Evolutionary conservation across 64 coral and sea anemone genomes (phyloP), one percentile per base, ranked within the genome.

Genomic region (Orbicella faveolata): DNA sequence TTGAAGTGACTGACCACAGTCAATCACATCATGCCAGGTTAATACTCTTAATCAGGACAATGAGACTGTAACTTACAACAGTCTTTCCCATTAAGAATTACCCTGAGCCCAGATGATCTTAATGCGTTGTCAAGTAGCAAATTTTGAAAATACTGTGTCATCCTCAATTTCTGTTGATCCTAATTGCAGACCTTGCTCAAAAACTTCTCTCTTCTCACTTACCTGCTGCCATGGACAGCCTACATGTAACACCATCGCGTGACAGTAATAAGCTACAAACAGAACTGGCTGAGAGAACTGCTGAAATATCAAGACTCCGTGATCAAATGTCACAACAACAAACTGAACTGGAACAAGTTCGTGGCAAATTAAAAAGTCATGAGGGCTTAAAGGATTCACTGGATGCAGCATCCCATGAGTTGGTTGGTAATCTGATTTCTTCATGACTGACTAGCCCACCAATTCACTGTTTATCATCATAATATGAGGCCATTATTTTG

Each of bases 301-400:
- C 61, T 51, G 97, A 99, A 53, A 75, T 99, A 34, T 86, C 94
- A 35, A 90, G 88, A 85, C 77, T 96, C 18, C 88, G 88, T 54
- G 89, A 99, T 70, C 97, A 99, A 80, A 89, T 99, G 79, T 88
- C 83, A 39, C 88, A 99, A 61, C 97, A 99, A 30, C 94, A 99
- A 35, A 57, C 52, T n/a, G 97, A 99, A 67, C 75, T 95, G 34
- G 91, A 89, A 30, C 79, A 41, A 67, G 41, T 96, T 7, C 94
- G 88, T 16, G 77, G 36, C 57, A 88, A 94, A 34, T 77, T 99
- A 23, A 88, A 89, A 54, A 73, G 73, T 69, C 92, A 96, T 13
- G 89, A 93, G 18, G 79, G 23, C 11, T 54, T 84, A 81, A 73
- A 84, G 80, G 61, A 77, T 14, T 88, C 88, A 16, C 86, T 96